Conservation (phyloP, 2,113 vertebrate genomes). For the Oncorhynchus tshawytscha region DNA sequence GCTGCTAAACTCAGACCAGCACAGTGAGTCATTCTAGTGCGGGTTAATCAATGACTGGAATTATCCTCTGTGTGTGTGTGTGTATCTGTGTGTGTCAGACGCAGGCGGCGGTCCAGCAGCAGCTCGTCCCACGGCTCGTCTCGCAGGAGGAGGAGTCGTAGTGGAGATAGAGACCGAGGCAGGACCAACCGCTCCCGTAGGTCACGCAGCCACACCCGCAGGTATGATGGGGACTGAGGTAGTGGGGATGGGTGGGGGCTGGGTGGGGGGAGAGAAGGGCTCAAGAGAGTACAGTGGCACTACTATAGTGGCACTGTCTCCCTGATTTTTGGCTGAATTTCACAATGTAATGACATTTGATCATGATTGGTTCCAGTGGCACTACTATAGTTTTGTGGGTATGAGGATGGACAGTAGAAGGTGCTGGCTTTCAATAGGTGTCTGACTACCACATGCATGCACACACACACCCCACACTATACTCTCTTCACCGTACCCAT, state of each 20-base stretch:
- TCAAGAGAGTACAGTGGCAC: neutral
- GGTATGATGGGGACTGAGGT: slow-evolving; percentile 67
- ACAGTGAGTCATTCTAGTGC: too few species aligned
- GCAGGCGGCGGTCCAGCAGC: slow-evolving; percentile 85
- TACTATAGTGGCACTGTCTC: too few species aligned
- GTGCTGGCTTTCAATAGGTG: slow-evolving; percentile 18
- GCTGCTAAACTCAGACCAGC: neutral
- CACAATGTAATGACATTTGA: too few species aligned
- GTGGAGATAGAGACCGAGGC: slow-evolving; percentile 81
- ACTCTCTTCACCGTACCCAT: neutral
- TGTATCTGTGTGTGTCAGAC: slow-evolving; percentile 66
- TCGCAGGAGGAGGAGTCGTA: slow-evolving; percentile 83
- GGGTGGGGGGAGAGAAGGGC: neutral
- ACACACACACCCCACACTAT: neutral
- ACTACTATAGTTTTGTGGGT: neutral
- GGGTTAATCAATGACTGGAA: too few species aligned
- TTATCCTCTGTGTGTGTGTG: neutral
- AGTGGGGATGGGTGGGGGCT: neutral
- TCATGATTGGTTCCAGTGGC: too few species aligned
- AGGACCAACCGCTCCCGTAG: slow-evolving; percentile 84
- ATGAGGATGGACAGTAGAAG: neutral
- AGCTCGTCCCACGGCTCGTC: slow-evolving; percentile 89
- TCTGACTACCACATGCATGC: neutral
- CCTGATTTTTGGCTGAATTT: too few species aligned
- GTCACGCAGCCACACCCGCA: slow-evolving; percentile 86